Conservation (phyloP, 2,797 vertebrate genomes). For the Dryobates pubescens region DNA sequence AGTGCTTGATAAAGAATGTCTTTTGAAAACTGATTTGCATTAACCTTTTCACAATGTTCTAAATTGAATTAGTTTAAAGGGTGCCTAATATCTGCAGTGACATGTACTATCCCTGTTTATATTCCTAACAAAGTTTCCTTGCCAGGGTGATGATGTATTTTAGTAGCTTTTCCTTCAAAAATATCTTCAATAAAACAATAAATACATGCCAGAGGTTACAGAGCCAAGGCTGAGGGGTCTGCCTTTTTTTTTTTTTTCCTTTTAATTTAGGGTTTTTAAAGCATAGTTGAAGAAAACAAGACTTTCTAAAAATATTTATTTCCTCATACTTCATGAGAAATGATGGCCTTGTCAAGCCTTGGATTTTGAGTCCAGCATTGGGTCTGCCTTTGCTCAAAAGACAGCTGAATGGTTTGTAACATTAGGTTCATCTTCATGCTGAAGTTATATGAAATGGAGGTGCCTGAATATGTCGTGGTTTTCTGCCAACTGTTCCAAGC, state of each 20-base stretch:
- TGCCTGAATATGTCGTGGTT: not conserved
- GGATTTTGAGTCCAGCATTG: not conserved
- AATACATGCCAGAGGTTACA: not conserved
- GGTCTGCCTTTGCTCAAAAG: not conserved
- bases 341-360: not conserved
- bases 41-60: constrained; percentile 26
- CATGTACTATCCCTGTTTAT: not conserved
- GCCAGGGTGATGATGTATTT: constrained; percentile 1
- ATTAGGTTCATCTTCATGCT: not conserved
- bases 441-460: not conserved
- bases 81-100: not conserved
- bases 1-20: constrained; percentile 44
- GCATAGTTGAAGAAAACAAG: constrained; percentile 20
- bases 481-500: not conserved
- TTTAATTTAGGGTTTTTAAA: not conserved
- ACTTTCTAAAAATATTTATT: constrained; percentile 24
- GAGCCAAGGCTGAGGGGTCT: not conserved
- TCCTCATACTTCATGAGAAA: not conserved
- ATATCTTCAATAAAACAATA: not conserved
- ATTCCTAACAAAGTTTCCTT: constrained; percentile 6
- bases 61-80: constrained; percentile 8
- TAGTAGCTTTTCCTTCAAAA: not conserved
- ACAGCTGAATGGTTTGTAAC: not conserved
- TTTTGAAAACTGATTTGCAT: constrained; percentile 42
- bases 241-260: not conserved